Percentiles rank a stretch among this genome's conserved stretches.
Conservation (phyloP, 2,113 vertebrate genomes). For the Tychaedon coryphoeus region DNA sequence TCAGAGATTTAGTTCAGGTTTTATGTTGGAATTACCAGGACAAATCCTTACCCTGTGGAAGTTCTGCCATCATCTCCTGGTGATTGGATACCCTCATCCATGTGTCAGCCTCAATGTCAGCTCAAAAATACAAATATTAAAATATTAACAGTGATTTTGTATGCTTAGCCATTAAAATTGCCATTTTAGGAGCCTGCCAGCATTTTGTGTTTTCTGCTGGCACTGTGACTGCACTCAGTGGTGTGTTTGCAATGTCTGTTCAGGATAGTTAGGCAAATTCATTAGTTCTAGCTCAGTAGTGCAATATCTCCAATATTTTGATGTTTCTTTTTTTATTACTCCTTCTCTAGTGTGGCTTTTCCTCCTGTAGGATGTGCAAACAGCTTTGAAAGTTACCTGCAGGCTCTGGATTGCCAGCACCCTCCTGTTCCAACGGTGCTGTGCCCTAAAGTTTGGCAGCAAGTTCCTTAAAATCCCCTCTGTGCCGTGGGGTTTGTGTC, state of each 20-base stretch:
- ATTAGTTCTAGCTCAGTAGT: neutral
- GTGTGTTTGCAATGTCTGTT: neutral
- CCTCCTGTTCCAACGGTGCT: neutral
- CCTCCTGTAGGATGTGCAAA: neutral
- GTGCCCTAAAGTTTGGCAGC: neutral
- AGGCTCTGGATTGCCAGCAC: neutral
- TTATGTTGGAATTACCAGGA: neutral
- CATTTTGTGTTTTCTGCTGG: neutral
- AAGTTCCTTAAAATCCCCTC: neutral
- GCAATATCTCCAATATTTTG: neutral
- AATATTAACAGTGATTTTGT: neutral
- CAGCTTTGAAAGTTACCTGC: neutral
- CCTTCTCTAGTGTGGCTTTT: neutral
- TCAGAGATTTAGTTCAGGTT: neutral
- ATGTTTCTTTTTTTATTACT: neutral
- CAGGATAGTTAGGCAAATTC: neutral
- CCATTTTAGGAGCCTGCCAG: neutral
- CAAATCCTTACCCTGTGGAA: neutral
- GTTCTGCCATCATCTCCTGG: neutral
- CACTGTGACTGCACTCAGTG: neutral
- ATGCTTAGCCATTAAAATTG: neutral
- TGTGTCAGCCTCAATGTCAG: neutral
- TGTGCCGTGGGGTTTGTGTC: neutral
- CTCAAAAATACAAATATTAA: neutral
- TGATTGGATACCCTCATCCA: accelerated